Evolutionary conservation across 2,113 vertebrate genomes (phyloP).

Genomic region (Melanotaenia duboulayi): DNA sequence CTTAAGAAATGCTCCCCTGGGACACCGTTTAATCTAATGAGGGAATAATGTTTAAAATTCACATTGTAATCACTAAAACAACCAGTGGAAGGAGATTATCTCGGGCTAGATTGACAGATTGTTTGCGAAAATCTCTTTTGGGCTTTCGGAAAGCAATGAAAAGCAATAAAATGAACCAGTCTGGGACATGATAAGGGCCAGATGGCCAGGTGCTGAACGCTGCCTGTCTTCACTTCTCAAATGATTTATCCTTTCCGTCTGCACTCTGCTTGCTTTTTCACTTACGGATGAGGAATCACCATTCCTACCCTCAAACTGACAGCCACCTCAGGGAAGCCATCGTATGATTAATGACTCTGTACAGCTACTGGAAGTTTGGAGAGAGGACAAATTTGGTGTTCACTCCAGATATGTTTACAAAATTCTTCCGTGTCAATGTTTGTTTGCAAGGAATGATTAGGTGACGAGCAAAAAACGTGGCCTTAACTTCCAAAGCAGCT

Average conservation of each 20-base stretch:
- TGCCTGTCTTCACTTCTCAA: slow-evolving; percentile 74
- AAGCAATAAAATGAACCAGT: slow-evolving; percentile 80
- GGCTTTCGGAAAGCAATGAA: slow-evolving; percentile 81
- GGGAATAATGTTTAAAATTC: slow-evolving; percentile 37
- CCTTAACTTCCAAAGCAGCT: slow-evolving; percentile 59
- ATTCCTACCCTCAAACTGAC: slow-evolving; percentile 68
- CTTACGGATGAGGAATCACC: slow-evolving; percentile 79
- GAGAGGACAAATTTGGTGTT: slow-evolving; percentile 60
- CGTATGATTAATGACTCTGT: slow-evolving; percentile 79
- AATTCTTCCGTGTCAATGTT: slow-evolving; percentile 73
- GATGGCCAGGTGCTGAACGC: slow-evolving; percentile 78
- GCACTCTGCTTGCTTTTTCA: slow-evolving; percentile 82
- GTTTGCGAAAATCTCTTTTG: slow-evolving; percentile 65
- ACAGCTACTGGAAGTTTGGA: slow-evolving; percentile 78
- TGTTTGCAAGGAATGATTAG: slow-evolving; percentile 74
- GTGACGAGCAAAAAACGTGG: slow-evolving; percentile 68
- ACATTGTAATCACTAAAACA: background rate
- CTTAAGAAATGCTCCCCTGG: background rate
- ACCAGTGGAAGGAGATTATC: slow-evolving; percentile 53
- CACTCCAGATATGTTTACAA: slow-evolving; percentile 77
- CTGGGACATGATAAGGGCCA: slow-evolving; percentile 71
- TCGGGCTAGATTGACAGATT: slow-evolving; percentile 64
- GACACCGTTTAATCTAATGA: slow-evolving; percentile 27
- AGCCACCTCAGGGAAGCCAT: slow-evolving; percentile 78
- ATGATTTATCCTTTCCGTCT: slow-evolving; percentile 82